Evolutionary conservation across 2,888 invertebrate genomes (phyloP), one percentile per base, ranked within the genome.

Genomic region (Tenthredo distinguenda): DNA sequence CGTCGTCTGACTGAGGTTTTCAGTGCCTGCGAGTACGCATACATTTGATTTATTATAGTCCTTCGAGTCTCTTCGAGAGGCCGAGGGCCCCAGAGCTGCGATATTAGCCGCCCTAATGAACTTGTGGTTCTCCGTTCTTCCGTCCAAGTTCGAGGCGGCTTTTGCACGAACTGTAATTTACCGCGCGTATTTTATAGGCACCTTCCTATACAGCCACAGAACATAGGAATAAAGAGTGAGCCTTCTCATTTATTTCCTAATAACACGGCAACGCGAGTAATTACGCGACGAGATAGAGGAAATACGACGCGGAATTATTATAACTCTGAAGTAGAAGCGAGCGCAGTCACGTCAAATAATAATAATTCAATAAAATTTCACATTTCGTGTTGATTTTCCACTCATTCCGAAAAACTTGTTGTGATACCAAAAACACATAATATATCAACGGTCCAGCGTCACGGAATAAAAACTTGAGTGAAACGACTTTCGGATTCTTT

Each of bases 51-150:
- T 79, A 79, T 79, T 58, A 58, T 40, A 55, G 58, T 58, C 37
- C 18, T 37, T 7, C n/a, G n/a, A n/a, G n/a, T n/a, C n/a, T n/a
- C n/a, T n/a, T n/a, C 79, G 37, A 79, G 26, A 79, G 34, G n/a
- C 37, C 12, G 40, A 55, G 40, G 62, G 55, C 10, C 37, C 12
- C 21, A 55, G 47, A 55, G 34, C 31, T 79, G 62, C 58, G 31
- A 77, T 85, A 85, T 85, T 85, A 85, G 74, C 77, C 77, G 85
- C 26, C 85, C 85, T 85, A 85, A 85, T 85, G 85, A 85, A 85
- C 85, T 76, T 58, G 85, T 85, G 85, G 72, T 76, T 85, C 77
- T 62, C 34, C 71, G 55, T 26, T 40, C 43, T 37, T 50, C 40
- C 34, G 71, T 47, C 37, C 77, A 43, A 40, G 40, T 43, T 43